Evolutionary conservation across 2,888 invertebrate genomes (phyloP).

Genomic region (Monoplex corrugatus): DNA sequence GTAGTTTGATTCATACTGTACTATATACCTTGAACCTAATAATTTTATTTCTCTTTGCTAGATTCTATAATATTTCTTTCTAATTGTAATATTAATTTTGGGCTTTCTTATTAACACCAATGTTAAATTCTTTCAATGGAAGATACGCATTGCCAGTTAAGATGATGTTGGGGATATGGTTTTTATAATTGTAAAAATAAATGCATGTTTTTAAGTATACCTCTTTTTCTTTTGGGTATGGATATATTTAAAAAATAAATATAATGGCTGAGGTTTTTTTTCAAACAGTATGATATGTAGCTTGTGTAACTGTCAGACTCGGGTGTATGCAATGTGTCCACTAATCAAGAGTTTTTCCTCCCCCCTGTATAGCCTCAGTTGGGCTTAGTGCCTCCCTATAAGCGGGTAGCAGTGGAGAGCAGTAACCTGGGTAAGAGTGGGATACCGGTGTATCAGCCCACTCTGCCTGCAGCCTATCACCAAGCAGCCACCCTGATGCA

Average conservation of each 20-base stretch:
- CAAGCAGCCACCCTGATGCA: slow-evolving; percentile 89
- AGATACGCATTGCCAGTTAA: not conserved
- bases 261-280: not conserved
- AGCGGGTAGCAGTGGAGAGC: slow-evolving; percentile 91
- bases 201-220: slow-evolving; percentile 2
- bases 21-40: slow-evolving; percentile 1
- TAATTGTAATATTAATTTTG: slow-evolving; percentile 35
- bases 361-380: slow-evolving; percentile 43
- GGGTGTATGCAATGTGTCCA: no score
- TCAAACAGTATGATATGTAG: not conserved
- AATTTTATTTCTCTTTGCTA: slow-evolving; percentile 22
- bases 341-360: slow-evolving; percentile 42
- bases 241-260: no score
- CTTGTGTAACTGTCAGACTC: not conserved
- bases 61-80: slow-evolving; percentile 44
- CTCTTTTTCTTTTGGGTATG: not conserved
- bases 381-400: slow-evolving; percentile 87
- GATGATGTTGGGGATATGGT: not conserved
- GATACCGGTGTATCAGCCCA: slow-evolving; percentile 90
- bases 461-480: slow-evolving; percentile 88
- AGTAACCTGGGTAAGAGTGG: slow-evolving; percentile 88
- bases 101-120: slow-evolving; percentile 46
- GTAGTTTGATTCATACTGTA: slow-evolving; percentile 27
- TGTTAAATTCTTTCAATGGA: not conserved
- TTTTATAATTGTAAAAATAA: not conserved